Evolutionary conservation across 2,113 vertebrate genomes (phyloP).

Genomic region (Eonycteris spelaea): DNA sequence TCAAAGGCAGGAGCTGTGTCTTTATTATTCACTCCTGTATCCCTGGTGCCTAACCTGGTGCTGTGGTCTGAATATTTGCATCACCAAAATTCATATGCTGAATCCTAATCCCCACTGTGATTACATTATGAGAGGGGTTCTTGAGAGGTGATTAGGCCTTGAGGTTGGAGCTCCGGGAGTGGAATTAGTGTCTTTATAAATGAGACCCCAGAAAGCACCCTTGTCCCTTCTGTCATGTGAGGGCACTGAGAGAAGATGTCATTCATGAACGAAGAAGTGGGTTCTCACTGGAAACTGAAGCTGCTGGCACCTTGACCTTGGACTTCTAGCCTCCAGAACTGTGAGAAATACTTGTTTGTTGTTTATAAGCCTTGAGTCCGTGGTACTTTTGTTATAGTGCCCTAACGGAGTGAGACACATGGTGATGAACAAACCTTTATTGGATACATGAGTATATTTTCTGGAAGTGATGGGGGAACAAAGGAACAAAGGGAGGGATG

Average conservation of each 20-base stretch:
- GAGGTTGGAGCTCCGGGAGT: background rate
- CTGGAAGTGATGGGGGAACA: background rate
- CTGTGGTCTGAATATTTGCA: background rate
- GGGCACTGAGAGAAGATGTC: background rate
- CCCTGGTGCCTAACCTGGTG: background rate
- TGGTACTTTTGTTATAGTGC: background rate
- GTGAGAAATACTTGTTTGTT: background rate
- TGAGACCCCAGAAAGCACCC: background rate
- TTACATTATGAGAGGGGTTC: background rate
- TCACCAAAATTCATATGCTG: background rate
- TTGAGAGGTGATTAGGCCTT: background rate
- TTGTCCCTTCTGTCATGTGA: background rate
- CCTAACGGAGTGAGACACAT: background rate
- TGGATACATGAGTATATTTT: background rate
- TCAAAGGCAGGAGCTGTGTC: background rate
- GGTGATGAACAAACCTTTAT: background rate
- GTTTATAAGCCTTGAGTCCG: background rate
- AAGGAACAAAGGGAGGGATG: background rate
- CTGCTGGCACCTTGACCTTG: no score
- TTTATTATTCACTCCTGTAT: background rate
- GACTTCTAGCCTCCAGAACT: no score
- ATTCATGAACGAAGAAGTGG: background rate
- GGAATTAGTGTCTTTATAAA: background rate
- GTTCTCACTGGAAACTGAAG: no score
- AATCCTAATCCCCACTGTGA: background rate